Percentiles rank a stretch among this genome's conserved stretches.
Evolutionary conservation across 35 echinoderm and acorn worm genomes (phyloP).

Genomic region (Ophioderma brevispina): DNA sequence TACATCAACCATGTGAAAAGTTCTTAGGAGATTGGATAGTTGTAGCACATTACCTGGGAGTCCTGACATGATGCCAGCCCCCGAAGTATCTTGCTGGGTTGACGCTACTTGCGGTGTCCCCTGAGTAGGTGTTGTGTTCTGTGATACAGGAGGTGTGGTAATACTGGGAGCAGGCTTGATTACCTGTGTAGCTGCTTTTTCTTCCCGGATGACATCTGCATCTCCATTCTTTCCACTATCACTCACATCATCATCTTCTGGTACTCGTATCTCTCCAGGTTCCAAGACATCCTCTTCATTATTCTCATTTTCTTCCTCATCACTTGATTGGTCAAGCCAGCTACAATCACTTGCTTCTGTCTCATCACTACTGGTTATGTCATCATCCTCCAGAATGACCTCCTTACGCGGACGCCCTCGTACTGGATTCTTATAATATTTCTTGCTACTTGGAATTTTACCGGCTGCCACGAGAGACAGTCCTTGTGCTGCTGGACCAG

Average conservation of each 20-base stretch:
- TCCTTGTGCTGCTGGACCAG: background rate
- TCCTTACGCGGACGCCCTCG: background rate
- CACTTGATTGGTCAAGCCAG: slow-evolving; percentile 23
- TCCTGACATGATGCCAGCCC: background rate
- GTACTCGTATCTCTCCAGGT: background rate
- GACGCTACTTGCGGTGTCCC: background rate
- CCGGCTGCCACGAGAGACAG: background rate
- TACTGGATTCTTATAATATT: background rate
- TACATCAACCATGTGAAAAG: slow-evolving; percentile 32
- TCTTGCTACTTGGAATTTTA: background rate
- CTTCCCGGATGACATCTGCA: background rate
- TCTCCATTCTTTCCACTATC: background rate
- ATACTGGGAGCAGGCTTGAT: background rate
- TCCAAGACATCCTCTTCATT: background rate
- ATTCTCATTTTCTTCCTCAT: background rate
- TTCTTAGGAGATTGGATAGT: slow-evolving; percentile 16
- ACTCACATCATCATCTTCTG: background rate
- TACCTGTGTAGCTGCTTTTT: background rate
- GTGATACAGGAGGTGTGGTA: background rate
- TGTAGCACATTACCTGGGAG: slow-evolving; percentile 37
- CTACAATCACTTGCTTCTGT: slow-evolving; percentile 18
- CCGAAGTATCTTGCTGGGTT: slow-evolving; percentile 4
- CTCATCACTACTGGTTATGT: background rate
- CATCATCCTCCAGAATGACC: background rate
- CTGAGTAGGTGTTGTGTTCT: background rate